These are phyloP conservation scores for Helicorthomorpha holstii DNA, from an alignment of 1,140 invertebrate genomes.

Conservation along the genomic window DNA sequence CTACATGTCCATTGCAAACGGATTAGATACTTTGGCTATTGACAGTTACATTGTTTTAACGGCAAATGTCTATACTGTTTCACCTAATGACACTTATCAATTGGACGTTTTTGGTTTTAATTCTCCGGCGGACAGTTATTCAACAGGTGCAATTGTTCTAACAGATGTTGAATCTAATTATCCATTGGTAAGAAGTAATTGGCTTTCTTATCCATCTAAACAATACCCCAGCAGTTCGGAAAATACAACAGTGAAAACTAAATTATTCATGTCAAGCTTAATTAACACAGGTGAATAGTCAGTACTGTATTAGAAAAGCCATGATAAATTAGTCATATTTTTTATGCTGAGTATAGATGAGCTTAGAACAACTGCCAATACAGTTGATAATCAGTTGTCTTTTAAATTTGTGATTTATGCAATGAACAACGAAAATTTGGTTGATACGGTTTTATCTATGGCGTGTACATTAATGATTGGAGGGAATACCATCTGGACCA, in stretches of 20 bases:
- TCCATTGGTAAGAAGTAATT: background rate
- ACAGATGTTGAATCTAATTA: background rate
- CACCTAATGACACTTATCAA: background rate
- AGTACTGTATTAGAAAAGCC: no score
- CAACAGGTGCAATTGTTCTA: background rate
- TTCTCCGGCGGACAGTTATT: background rate
- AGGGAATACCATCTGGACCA: background rate
- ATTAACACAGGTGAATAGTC: background rate
- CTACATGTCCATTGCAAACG: background rate
- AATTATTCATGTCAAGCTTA: background rate
- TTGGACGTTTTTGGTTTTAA: background rate
- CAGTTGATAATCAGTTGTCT: background rate
- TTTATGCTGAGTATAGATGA: no score
- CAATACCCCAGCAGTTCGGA: background rate
- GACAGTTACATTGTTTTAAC: background rate
- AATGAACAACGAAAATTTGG: background rate
- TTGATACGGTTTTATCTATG: background rate
- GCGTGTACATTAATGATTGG: background rate
- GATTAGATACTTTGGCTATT: background rate
- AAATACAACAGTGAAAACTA: background rate
- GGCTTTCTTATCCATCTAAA: background rate
- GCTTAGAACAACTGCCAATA: no score
- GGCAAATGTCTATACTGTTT: background rate
- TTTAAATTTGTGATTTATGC: background rate
- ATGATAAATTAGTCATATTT: no score